Base-by-base conservation (phyloP, 2,797 vertebrate species). In the Gadopsis bispinosus region DNA sequence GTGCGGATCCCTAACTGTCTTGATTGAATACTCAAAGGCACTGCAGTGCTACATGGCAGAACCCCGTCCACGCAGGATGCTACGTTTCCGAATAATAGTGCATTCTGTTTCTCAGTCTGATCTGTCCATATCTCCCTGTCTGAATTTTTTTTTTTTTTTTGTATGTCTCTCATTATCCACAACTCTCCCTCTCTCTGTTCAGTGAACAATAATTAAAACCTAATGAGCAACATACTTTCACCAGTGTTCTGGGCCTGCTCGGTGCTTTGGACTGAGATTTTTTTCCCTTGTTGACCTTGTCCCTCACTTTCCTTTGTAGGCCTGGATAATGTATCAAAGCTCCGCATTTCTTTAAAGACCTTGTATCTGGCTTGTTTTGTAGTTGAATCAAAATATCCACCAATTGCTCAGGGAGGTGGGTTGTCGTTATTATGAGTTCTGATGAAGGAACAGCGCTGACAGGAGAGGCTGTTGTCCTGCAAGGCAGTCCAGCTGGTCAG, bases 291-390 rank as follows among this genome's bases (percentile, higher is more conserved):
- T 48, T 77, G 54, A 39, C 53, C 62, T 69, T 63, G 54, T 51
- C 58, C 31, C 9, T 19, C 35, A 16, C 35, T 69, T 55, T 41
- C 37, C 56, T 77, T 65, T 54, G 12, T 65, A 45, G 53, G 37
- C 64, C 77, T 79, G 79, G 72, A 75, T 71, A 73, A 61, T 88
- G 75, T 80, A 77, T 69, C 31, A 20, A 20, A 63, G 56, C 54
- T 14, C 53, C 22, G 20, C 43, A 65, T 33, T 73, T 85, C 19
- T 75, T 66, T 41, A 67, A 51, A 71, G 65, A 69, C 68, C 81
- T 70, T 54, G 45, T 60, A 65, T 82, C 37, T 53, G 47, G 45
- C 17, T 71, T 63, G 54, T 62, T 77, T 56, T 31, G 43, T 33
- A 65, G 47, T 75, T 41, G 67, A 75, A 53, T 67, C 72, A 59